Percentiles rank a stretch among this genome's conserved stretches.
Conservation (phyloP, 1,140 invertebrate genomes). For the Ips nitidus region DNA sequence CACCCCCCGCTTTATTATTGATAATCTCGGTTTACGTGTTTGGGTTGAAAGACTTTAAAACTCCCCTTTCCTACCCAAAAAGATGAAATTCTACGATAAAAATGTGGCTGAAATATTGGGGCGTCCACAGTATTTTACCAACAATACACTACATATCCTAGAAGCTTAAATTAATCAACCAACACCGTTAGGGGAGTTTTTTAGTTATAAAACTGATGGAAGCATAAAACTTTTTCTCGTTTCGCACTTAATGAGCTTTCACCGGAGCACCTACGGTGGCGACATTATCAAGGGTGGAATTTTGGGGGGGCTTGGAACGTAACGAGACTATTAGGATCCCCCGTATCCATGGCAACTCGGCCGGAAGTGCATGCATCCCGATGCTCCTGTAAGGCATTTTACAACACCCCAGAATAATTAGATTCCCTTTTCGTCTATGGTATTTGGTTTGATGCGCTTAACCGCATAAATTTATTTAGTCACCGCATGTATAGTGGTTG, state of each 20-base stretch:
- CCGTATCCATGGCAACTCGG: conserved; percentile 9
- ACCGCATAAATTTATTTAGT: not conserved
- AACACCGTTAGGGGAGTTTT: no score
- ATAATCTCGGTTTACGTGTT: no score
- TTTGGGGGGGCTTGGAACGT: not conserved
- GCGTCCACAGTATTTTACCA: no score
- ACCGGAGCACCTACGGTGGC: not conserved
- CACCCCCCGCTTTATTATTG: no score
- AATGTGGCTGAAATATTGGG: no score
- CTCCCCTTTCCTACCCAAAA: no score
- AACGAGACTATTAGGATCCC: conserved; percentile 10
- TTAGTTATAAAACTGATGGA: no score
- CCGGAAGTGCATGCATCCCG: not conserved
- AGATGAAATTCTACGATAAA: no score
- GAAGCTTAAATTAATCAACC: no score
- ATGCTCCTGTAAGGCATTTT: conserved; percentile 3
- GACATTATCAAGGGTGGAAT: conserved; percentile 5
- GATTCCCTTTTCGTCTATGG: not conserved
- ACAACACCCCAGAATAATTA: conserved; percentile 4
- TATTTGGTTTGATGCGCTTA: not conserved
- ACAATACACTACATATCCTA: no score
- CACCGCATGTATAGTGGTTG: no score
- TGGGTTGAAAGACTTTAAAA: no score
- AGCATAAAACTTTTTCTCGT: not conserved
- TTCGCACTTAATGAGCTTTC: conserved; percentile 9